Evolutionary conservation across 1,140 invertebrate genomes (phyloP), one percentile per base, ranked within the genome.

Genomic region (Drosophila pseudoobscura): DNA sequence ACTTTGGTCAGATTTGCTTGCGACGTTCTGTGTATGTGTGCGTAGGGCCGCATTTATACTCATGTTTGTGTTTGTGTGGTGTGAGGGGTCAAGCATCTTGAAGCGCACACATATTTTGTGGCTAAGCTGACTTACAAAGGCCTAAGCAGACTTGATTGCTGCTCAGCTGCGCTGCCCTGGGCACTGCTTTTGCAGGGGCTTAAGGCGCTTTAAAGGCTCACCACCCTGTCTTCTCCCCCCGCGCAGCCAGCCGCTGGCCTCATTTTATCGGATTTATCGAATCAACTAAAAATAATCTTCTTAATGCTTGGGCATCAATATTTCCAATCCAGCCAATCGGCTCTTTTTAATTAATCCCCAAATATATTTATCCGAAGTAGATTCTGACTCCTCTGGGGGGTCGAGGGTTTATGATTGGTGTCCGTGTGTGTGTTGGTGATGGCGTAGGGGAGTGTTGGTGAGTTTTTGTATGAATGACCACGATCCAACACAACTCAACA

Each of bases 141-240:
- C 59, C 60, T 29, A 64, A 55, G 31, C 31, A 49, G 35, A 57
- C 31, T 17, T 51, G 50, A 51, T 44, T 43, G 53, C 66, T 62
- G 50, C 46, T 59, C 29, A 31, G 29, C 29, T 8, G 8, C 31
- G 8, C 2, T 31, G 31, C 31, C 31, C 8, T 3, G 8, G 31
- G 31, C 31, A 31, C 8, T 31, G 31, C 31, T 31, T 31, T 31
- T 8, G 31, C 8, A 9, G 31, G 31, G 63, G 77, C 69, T 68
- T 61, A 77, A 77, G 78, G 59, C 68, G 56, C 63, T 82, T 77
- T 69, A 74, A 64, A 55, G 68, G 72, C 61, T 62, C 74, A 54
- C 57, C 54, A 74, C 55, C 58, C 47, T 73, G 66, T 64, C 24
- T 20, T 13, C 22, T 31, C 22, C 6, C 9, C 26, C 26, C 45